Base-by-base conservation (phyloP, 2,113 vertebrate genomes). In the Alces alces region DNA sequence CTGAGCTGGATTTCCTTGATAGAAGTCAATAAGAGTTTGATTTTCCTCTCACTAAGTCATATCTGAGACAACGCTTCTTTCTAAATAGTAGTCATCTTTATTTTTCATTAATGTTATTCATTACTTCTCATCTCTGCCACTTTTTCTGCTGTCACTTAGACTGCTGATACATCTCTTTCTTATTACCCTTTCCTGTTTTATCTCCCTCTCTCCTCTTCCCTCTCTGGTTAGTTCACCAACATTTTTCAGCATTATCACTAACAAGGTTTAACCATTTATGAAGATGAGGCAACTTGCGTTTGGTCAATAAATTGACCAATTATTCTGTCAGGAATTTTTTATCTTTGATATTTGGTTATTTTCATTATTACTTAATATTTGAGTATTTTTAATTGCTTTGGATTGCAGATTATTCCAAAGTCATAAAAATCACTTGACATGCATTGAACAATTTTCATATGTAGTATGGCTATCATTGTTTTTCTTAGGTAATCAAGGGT, bases 371-470 rank as follows among this genome's bases (percentile, higher is more conserved):
- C 2, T 54, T 76, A 66, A 58, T 66, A 43, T 57, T 50, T 86
- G 47, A 30, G 79, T 39, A 23, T 21, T 30, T 92, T 92, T 25
- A 84, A 27, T 58, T 57, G 25, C 52, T 85, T 86, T 73, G 45
- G 45, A 76, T 83, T 33, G 52, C 64, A n/a, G 78, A 54, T 83
- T 84, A 86, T 73, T 89, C 30, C 36, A 10, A 85, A 33, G 16
- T 94, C 47, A 70, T 95, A 78, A 91, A 70, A 78, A 87, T 79
- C 23, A 30, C 28, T 83, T 58, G n/a, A 36, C 5, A 70, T 39
- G 5, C n/a, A 27, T n/a, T 84, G 36, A 50, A 60, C 5, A 14
- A 47, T 70, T 50, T 28, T 89, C 47, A 55, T 54, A 13, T 39
- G 57, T 15, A 1, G 2, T 47, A 86, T 1, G 2, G 23, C 23